Percentiles rank a stretch among this genome's conserved stretches.
phyloP scores from a whole-genome alignment of 2,888 invertebrate genomes.

The Dryadula phaetusa region DNA sequence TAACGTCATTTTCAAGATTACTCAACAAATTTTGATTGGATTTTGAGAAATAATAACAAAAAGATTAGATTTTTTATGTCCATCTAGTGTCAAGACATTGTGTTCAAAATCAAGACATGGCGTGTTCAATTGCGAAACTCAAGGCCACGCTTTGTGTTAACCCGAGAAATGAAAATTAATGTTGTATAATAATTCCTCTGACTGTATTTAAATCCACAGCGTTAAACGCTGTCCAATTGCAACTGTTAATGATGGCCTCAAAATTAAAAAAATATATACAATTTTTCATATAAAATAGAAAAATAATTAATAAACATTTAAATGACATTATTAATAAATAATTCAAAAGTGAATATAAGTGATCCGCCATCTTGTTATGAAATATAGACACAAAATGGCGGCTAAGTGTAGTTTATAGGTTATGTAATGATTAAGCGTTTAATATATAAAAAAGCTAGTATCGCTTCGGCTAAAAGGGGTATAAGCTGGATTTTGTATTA shows the following conservation, averaged over 20 bases:
- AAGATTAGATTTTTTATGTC: not conserved
- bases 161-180: no score
- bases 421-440: slow-evolving; percentile 4
- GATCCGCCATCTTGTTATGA: slow-evolving; percentile 21
- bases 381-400: slow-evolving; percentile 25
- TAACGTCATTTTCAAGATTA: not conserved
- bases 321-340: slow-evolving; percentile 18
- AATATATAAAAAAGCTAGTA: not conserved
- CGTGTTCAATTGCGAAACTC: no score
- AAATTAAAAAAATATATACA: no score
- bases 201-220: no score
- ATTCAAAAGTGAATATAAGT: slow-evolving; percentile 7
- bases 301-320: not conserved
- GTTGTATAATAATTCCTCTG: no score
- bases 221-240: no score
- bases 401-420: slow-evolving; percentile 12
- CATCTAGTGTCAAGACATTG: no score
- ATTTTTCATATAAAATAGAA: no score
- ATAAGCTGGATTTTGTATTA: not conserved
- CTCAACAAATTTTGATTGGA: not conserved
- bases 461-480: not conserved
- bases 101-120: no score
- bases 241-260: no score
- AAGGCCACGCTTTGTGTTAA: no score
- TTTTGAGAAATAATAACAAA: not conserved